phyloP scores from a whole-genome alignment of 1,140 invertebrate species.

The Penaeus chinensis region DNA sequence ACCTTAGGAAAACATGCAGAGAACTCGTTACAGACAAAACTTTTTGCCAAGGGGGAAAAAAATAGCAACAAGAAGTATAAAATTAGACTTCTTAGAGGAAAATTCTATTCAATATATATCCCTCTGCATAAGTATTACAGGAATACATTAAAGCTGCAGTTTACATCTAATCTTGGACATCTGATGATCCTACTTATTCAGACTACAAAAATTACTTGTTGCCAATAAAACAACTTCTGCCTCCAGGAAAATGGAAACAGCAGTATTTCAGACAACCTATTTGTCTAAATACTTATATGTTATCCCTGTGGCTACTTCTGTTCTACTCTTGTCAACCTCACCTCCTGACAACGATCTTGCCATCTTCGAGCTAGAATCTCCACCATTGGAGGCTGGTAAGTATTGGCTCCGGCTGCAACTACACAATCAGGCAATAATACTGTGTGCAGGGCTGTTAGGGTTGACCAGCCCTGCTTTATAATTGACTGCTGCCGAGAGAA shows the following conservation, averaged over 20 bases:
- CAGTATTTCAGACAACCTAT: no score
- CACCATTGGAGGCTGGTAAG: conserved; percentile 92
- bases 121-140: not conserved
- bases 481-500: conserved; percentile 87
- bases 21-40: not conserved
- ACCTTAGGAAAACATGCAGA: conserved; percentile 70
- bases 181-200: not conserved
- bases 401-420: conserved; percentile 76
- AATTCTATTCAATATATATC: not conserved
- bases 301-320: no score
- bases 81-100: no score
- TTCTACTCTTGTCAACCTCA: conserved; percentile 66
- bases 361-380: conserved; percentile 97
- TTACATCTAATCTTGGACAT: not conserved
- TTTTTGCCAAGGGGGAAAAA: no score
- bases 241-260: no score
- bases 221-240: no score
- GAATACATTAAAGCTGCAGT: not conserved
- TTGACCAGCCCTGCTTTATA: conserved; percentile 96
- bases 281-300: no score
- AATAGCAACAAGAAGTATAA: no score
- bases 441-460: conserved; percentile 94
- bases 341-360: conserved; percentile 98
- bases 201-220: no score
- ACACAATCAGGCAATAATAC: conserved; percentile 94